Base-by-base conservation (phyloP, 2,797 vertebrate genomes). In the Mastacembelus armatus region DNA sequence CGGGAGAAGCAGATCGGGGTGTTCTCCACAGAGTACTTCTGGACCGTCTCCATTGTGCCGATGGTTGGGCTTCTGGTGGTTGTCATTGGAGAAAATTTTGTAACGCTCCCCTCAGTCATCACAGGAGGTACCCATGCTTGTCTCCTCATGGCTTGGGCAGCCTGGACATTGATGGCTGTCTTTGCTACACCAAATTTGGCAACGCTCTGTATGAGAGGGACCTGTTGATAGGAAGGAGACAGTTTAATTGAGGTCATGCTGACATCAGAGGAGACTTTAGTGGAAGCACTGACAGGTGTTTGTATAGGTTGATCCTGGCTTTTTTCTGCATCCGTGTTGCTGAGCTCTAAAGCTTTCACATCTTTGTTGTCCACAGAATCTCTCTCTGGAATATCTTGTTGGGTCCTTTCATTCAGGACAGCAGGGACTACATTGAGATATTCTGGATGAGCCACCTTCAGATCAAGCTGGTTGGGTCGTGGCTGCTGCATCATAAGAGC, bases 1-100 rank as follows among this genome's bases (percentile, higher is more conserved):
- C 96, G 94, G 10, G 97, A 99, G 77, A 99, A 97, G 84, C 96
- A 97, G 76, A 98, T 96, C 0, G 96, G 96, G 1, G 95, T 97
- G 30, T 97, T 96, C 76, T 97, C 95, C 10, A 95, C 96, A 0
- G 92, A 96, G 85, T 96, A 96, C 57, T 96, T 98, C 90, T 97
- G 96, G 64, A 96, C 89, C 0, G 94, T 95, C 81, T 97, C 96
- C 87, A 96, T 92, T 10, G 95, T 93, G 0, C 78, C 91, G 0
- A 91, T 70, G 8, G 89, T 85, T 0, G 92, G 94, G 0, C 93
- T 93, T 71, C 90, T 86, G 30, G 90, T 89, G 0, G 93, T 78
- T 3, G 85, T 77, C 72, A 94, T 88, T 27, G 94, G 92, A 4
- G 90, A 90, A 59, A 95, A 94, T 67, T 95, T 98, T 74, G 93